A percentile compares a stretch with the other conserved stretches of the same genome.
These are phyloP conservation scores for Dufourea novaeangliae DNA, from an alignment of 1,140 invertebrate genomes.

Conservation along the genomic window DNA sequence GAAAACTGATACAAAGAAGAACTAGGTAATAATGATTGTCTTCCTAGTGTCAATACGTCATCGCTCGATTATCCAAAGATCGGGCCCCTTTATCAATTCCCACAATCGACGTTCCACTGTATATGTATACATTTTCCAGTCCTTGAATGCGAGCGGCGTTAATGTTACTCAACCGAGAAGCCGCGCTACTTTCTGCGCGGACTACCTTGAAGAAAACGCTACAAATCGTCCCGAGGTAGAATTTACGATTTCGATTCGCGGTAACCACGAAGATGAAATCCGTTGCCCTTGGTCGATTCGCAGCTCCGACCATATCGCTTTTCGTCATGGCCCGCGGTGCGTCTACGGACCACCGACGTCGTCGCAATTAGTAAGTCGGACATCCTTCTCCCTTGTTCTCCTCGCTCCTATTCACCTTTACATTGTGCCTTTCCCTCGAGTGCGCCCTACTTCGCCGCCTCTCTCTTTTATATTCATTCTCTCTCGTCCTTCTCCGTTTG, in stretches of 20 bases:
- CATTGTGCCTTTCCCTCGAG: constrained; percentile 13
- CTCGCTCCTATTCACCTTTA: constrained; percentile 38
- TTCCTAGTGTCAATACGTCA: too few relatives aligned
- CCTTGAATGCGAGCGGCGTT: too few relatives aligned
- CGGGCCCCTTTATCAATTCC: not conserved
- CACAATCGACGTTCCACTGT: too few relatives aligned
- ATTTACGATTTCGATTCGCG: constrained; percentile 64
- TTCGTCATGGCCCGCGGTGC: constrained; percentile 68
- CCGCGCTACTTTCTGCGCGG: not conserved
- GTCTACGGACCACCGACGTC: constrained; percentile 69
- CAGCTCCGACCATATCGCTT: constrained; percentile 65
- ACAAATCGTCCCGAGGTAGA: constrained; percentile 40
- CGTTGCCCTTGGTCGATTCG: constrained; percentile 48
- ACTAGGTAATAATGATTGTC: too few relatives aligned
- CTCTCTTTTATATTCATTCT: not conserved
- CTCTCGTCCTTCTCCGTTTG: not conserved
- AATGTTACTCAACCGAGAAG: too few relatives aligned
- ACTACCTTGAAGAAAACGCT: constrained; percentile 15
- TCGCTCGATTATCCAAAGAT: not conserved
- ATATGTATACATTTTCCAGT: too few relatives aligned
- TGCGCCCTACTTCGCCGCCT: constrained; percentile 1
- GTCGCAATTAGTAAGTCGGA: constrained; percentile 73
- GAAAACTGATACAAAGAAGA: too few relatives aligned
- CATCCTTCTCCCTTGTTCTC: constrained; percentile 61
- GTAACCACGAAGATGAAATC: constrained; percentile 53